A percentile compares a stretch with the other conserved stretches of the same genome.
phyloP scores from a whole-genome alignment of 1,140 invertebrate species.

The Drosophila ohnishii region DNA sequence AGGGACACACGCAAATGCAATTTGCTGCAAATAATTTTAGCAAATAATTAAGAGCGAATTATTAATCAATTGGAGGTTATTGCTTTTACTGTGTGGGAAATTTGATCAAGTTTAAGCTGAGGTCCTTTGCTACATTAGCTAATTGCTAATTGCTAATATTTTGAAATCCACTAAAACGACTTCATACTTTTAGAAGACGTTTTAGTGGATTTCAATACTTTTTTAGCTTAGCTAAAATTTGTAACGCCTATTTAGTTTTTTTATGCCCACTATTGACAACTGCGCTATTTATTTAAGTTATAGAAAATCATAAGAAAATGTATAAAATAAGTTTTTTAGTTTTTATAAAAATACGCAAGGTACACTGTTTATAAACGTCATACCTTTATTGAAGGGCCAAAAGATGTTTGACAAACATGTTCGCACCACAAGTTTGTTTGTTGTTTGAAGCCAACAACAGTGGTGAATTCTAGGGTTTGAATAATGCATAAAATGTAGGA shows the following conservation, averaged over 20 bases:
- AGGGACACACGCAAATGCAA: slow-evolving; percentile 42
- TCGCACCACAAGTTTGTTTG: slow-evolving; percentile 22
- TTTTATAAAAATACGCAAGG: not conserved
- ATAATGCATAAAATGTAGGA: not conserved
- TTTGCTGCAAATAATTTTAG: slow-evolving; percentile 43
- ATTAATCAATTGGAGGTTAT: not conserved
- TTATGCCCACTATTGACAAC: too few species aligned
- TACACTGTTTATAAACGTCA: too few species aligned
- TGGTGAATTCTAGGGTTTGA: slow-evolving; percentile 14
- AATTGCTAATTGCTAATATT: too few species aligned
- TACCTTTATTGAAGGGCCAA: not conserved
- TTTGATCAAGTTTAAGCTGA: not conserved
- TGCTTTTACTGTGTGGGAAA: not conserved
- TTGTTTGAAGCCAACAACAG: slow-evolving; percentile 7
- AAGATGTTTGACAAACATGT: slow-evolving; percentile 22
- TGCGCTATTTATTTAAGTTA: too few species aligned
- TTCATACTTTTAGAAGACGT: too few species aligned
- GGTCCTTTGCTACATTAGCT: not conserved
- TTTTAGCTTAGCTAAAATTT: too few species aligned
- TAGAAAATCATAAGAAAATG: not conserved
- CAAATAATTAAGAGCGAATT: slow-evolving; percentile 18
- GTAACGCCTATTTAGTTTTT: too few species aligned
- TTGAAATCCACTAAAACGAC: too few species aligned
- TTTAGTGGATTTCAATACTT: too few species aligned
- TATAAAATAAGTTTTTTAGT: not conserved